Percentiles rank a stretch among this genome's conserved stretches.
These are phyloP conservation scores for Chrysaora quinquecirrha DNA, from an alignment of 30 jellyfish, hydroid and myxozoan genomes.

Conservation along the genomic window DNA sequence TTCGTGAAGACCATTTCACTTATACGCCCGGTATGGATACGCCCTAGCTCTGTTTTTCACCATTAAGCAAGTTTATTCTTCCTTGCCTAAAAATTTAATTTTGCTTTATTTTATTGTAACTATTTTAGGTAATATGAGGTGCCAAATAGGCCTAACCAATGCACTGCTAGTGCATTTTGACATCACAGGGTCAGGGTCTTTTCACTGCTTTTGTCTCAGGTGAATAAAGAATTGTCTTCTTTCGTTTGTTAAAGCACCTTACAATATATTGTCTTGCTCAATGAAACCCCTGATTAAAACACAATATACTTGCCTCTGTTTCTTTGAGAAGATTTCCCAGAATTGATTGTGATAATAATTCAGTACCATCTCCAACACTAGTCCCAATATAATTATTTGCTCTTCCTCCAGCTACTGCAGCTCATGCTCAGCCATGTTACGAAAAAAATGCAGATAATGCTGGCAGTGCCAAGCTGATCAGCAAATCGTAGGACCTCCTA, in stretches of 20 bases:
- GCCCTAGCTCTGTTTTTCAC: background rate
- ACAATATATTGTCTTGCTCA: background rate
- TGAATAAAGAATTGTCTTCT: background rate
- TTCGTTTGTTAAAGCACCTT: background rate
- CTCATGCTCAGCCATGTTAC: background rate
- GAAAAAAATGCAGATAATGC: too few species aligned
- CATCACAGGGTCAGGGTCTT: too few species aligned
- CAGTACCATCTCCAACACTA: constrained; percentile 7
- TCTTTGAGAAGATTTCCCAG: background rate
- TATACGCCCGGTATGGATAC: background rate
- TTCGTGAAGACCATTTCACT: too few species aligned
- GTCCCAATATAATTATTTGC: constrained; percentile 26
- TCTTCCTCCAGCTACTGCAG: constrained; percentile 3
- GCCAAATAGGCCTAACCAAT: too few species aligned
- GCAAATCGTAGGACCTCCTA: too few species aligned
- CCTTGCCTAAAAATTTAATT: too few species aligned
- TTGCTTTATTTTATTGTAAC: too few species aligned
- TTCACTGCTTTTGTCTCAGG: too few species aligned
- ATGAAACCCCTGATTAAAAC: background rate
- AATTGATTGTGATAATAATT: background rate
- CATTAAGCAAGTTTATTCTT: background rate
- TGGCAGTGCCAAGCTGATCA: too few species aligned
- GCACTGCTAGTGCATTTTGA: too few species aligned
- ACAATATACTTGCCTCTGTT: background rate
- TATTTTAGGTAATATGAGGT: too few species aligned